phyloP scores from a whole-genome alignment of 2,888 invertebrate species.

The Tupiocoris notatus region DNA sequence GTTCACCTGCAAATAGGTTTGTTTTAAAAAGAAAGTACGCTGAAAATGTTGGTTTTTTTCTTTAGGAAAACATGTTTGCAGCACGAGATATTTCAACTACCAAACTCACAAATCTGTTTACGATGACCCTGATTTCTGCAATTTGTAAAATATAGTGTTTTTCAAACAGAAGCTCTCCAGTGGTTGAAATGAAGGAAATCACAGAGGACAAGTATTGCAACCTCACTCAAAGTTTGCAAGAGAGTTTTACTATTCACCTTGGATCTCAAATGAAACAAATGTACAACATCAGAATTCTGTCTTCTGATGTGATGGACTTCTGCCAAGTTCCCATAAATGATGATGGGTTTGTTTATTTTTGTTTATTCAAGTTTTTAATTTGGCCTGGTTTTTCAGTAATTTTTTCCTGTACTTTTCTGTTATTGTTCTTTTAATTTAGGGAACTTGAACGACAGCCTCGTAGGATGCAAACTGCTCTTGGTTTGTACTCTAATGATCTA shows the following conservation, averaged over 20 bases:
- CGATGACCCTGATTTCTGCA: too few species aligned
- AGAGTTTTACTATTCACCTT: constrained; percentile 96
- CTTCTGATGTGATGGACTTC: constrained; percentile 79
- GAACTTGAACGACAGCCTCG: constrained; percentile 66
- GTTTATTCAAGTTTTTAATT: neutral
- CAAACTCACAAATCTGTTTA: too few species aligned
- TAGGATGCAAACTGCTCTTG: constrained; percentile 87
- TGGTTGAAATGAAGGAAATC: constrained; percentile 8
- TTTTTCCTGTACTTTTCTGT: too few species aligned
- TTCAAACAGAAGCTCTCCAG: constrained; percentile 30
- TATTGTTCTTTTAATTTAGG: constrained; percentile 30
- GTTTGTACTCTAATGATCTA: constrained; percentile 87
- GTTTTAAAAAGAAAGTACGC: too few species aligned
- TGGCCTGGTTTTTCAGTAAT: neutral
- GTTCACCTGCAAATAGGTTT: too few species aligned
- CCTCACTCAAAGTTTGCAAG: constrained; percentile 62
- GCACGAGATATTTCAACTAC: too few species aligned
- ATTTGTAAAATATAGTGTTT: too few species aligned
- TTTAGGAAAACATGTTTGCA: too few species aligned
- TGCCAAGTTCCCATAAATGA: constrained; percentile 56
- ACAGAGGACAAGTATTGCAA: constrained; percentile 18
- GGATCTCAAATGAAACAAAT: constrained; percentile 98
- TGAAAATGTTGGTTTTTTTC: too few species aligned
- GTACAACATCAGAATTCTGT: constrained; percentile 91
- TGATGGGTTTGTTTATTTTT: constrained; percentile 43